Evolutionary conservation across 2,888 invertebrate species (phyloP), one percentile per base, ranked within the genome.

Genomic region (Xestoiulus laeticollis): DNA sequence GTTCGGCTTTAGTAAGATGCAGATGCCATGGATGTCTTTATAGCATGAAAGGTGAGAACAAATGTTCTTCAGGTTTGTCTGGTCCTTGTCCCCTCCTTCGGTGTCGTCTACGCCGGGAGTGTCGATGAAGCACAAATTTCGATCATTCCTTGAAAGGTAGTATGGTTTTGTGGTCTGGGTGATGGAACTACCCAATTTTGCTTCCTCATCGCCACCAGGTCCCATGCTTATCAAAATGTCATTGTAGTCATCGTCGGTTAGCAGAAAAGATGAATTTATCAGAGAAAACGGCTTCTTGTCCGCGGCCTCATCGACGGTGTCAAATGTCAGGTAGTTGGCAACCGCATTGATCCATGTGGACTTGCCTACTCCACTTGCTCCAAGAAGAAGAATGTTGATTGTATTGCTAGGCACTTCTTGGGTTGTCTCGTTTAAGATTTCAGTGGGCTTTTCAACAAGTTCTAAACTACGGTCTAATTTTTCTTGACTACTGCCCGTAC

Each of bases 81-180:
- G 89, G 85, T 90, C 90, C 83, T 89, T 87, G 19, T 89, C 89
- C 19, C 88, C 12, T 1, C 90, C 90, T 1, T 87, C 33, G 12
- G 89, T 89, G 87, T 90, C 90, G 14, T 90, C 90, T 12, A 90
- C 88, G 14, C 90, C 90, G 22, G 90, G 90, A 8, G 90, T 90
- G 88, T 90, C 90, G 83, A 90, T 90, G 53, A 90, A 82, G 1
- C 89, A 86, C 16, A 89, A 16, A 4, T 14, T 0, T 16, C 30
- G 48, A n/a, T 86, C 86, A 1, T 84, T 82, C 32, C 26, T 14
- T 19, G 30, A 32, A n/a, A 89, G 85, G 0, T 30, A 16, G 84
- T 89, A 87, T 4, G 53, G 33, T 19, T 83, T 78, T 2, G 82
- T 19, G 1, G n/a, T 22, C 14, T 88, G 86, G 6, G 89, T 89